Evolutionary conservation across 2,797 vertebrate species (phyloP), one percentile per base, ranked within the genome.

Genomic region (Spondyliosoma cantharus): DNA sequence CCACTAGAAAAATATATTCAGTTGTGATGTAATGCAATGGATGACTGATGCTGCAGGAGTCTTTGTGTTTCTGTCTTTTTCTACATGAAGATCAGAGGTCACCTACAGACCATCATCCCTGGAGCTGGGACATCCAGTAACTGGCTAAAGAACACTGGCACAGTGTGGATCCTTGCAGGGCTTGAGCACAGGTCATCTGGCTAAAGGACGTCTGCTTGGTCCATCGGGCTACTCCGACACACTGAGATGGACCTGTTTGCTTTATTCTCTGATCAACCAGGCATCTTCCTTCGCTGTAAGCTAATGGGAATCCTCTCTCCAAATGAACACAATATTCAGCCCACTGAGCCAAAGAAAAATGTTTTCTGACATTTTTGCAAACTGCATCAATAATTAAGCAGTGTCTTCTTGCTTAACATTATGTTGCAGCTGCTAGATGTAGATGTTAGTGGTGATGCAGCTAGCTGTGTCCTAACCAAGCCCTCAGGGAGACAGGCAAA

Each of bases 341-440:
- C 54, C 52, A 19, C 22, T 60, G 27, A 70, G 71, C 11, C 17
- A 46, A 63, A n/a, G 7, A 32, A 22, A 54, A 17, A 70, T 25
- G 14, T 52, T 72, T 78, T 60, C 46, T 57, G 60, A 78, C 61
- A 84, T 77, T 70, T 70, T 20, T 54, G 24, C 59, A 62, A 70
- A 72, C 50, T 4, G n/a, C 27, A 78, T 87, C n/a, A 82, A 81
- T 84, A 71, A 80, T 74, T 52, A 42, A 84, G 52, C 53, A 24
- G 11, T 0, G 43, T 70, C 62, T 78, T 53, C 43, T 57, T 56
- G 57, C 63, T 56, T 37, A 58, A 72, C 71, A 27, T 80, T 59
- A 48, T 7, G 11, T 76, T 71, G 53, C 49, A 49, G 74, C 22
- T 13, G 54, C 53, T 79, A 43, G 52, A 84, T 49, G 58, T 22